phyloP scores from a whole-genome alignment of 37 sponge, comb jelly and placozoan genomes.

The Crambe crambe region DNA sequence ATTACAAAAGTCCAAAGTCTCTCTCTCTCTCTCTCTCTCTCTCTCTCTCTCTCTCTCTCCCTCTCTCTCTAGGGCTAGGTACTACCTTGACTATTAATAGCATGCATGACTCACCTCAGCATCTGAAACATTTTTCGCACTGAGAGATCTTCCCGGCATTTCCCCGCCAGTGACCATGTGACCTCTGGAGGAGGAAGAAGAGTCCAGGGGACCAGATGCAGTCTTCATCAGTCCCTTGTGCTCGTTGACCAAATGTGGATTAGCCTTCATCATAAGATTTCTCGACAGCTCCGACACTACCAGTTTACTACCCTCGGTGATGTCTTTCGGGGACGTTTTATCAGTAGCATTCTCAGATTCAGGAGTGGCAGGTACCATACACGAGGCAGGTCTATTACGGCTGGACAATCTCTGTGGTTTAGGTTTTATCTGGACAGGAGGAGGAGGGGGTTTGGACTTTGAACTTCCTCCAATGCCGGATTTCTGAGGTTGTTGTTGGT shows the following conservation, averaged over 20 bases:
- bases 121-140: too few relatives aligned
- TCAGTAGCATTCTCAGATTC: neutral
- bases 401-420: neutral
- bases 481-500: neutral
- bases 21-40: too few relatives aligned
- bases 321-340: neutral
- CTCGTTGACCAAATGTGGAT: neutral
- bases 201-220: neutral
- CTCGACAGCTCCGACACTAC: constrained; percentile 3
- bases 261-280: neutral
- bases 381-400: neutral
- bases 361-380: neutral
- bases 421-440: neutral
- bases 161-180: too few relatives aligned
- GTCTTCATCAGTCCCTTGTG: neutral
- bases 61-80: too few relatives aligned
- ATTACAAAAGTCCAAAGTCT: too few relatives aligned
- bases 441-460: neutral
- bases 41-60: too few relatives aligned
- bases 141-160: too few relatives aligned
- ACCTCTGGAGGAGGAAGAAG: too few relatives aligned
- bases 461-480: neutral
- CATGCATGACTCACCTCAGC: too few relatives aligned
- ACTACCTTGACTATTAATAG: too few relatives aligned
- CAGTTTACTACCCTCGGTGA: neutral